Conservation (phyloP, 1,140 invertebrate genomes). For the Coelopa frigida region DNA sequence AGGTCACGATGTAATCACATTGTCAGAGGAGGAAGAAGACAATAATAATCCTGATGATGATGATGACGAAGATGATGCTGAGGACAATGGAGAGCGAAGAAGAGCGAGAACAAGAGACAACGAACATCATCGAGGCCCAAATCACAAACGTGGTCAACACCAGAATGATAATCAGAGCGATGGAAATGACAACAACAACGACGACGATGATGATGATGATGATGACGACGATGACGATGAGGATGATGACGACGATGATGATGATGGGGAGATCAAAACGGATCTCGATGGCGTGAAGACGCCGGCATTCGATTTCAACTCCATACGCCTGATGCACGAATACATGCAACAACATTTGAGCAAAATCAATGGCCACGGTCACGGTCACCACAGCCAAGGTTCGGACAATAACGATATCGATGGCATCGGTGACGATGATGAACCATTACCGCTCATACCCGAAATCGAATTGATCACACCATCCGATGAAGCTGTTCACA, state of each 20-base stretch:
- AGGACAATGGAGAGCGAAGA: slow-evolving; percentile 2
- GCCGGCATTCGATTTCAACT: slow-evolving; percentile 31
- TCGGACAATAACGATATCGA: not conserved
- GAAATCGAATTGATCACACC: slow-evolving; percentile 40
- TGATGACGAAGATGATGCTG: not conserved
- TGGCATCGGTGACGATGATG: slow-evolving; percentile 25
- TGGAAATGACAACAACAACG: not conserved
- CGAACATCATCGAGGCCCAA: not conserved
- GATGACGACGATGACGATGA: slow-evolving; percentile 9
- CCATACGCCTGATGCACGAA: slow-evolving; percentile 39
- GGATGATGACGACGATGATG: slow-evolving; percentile 13
- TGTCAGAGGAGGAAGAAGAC: not conserved
- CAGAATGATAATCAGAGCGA: not conserved
- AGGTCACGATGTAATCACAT: not conserved
- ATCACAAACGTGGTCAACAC: not conserved
- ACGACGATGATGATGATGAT: not conserved
- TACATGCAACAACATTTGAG: slow-evolving; percentile 41
- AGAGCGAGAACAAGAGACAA: not conserved
- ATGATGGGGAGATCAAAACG: slow-evolving; percentile 27
- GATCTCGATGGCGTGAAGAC: slow-evolving; percentile 17
- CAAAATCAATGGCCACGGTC: slow-evolving; percentile 25
- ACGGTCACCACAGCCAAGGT: not conserved
- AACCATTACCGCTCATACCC: slow-evolving; percentile 35
- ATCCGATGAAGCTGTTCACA: slow-evolving; percentile 21
- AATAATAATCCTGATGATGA: not conserved